Conservation (phyloP, 2,797 vertebrate genomes). For the Pelobates cultripes region DNA sequence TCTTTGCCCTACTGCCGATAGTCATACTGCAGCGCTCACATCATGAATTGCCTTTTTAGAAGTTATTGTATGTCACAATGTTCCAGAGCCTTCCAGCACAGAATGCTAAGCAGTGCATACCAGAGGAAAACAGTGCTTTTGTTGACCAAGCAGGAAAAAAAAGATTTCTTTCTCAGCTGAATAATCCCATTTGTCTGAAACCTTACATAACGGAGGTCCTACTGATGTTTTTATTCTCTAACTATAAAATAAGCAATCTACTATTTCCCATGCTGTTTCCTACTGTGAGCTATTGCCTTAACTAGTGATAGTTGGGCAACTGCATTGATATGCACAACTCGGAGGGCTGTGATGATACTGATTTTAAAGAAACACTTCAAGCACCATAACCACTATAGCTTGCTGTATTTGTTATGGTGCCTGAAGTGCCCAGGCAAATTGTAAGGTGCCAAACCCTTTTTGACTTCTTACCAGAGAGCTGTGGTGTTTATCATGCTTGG, state of each 20-base stretch:
- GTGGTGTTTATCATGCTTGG: too few species aligned
- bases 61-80: background rate
- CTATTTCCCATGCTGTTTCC: background rate
- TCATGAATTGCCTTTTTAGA: background rate
- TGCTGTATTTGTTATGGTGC: too few species aligned
- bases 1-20: too few species aligned
- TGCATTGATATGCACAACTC: background rate
- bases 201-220: background rate
- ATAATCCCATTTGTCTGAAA: background rate
- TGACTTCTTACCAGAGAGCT: too few species aligned
- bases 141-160: conserved; percentile 7
- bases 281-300: conserved; percentile 7
- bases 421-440: too few species aligned
- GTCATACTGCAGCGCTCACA: background rate
- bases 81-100: background rate
- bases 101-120: conserved; percentile 13
- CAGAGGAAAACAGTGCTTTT: background rate
- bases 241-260: background rate
- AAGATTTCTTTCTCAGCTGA: background rate
- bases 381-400: too few species aligned
- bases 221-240: background rate
- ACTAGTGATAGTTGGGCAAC: background rate
- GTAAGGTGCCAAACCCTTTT: too few species aligned
- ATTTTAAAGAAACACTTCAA: too few species aligned
- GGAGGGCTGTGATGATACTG: background rate